Base-by-base conservation (phyloP, 2,113 vertebrate genomes). In the Ardeotis arabs region DNA sequence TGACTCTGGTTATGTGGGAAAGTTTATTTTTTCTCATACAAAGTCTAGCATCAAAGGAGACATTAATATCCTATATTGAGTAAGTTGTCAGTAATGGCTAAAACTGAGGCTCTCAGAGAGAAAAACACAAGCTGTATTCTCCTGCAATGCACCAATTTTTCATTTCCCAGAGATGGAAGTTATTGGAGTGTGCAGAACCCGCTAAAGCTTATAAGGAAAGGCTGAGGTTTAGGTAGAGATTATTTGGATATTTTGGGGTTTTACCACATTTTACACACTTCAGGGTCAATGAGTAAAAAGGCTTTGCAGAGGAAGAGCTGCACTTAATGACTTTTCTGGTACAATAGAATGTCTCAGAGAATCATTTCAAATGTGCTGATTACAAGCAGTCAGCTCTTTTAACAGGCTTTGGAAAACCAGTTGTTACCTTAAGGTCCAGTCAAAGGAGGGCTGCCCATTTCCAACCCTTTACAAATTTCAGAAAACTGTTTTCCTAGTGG, bases 101-200 rank as follows among this genome's bases (percentile, higher is more conserved):
- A 87, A 78, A 73, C 33, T 18, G 52, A 95, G 39, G 56, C 13
- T 92, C 20, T 62, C 45, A 18, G 41, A 66, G 76, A 69, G 31
- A 19, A 89, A 96, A 76, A 52, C 7, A 24, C 10, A 64, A 22
- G 19, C 24, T 84, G 12, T 59, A 39, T 81, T 88, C 63, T 79
- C 58, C 83, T 86, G 55, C 76, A 93, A 73, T 81, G 83, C 59
- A 87, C 20, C n/a, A 74, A 70, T 84, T 90, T 95, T 90, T 95
- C 31, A 62, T 59, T 89, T 89, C 60, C 31, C 41, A 84, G 64
- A 59, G 41, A 77, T 33, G 37, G 15, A 95, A 74, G 45, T 78
- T 55, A 89, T 2, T 84, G 12, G 3, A 93, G 68, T 67, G 31
- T 55, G 52, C 20, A 81, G 59, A 88, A 52, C 12, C 8, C 18